Conservation (phyloP, 2,797 vertebrate species). For the Lacerta bilineata region DNA sequence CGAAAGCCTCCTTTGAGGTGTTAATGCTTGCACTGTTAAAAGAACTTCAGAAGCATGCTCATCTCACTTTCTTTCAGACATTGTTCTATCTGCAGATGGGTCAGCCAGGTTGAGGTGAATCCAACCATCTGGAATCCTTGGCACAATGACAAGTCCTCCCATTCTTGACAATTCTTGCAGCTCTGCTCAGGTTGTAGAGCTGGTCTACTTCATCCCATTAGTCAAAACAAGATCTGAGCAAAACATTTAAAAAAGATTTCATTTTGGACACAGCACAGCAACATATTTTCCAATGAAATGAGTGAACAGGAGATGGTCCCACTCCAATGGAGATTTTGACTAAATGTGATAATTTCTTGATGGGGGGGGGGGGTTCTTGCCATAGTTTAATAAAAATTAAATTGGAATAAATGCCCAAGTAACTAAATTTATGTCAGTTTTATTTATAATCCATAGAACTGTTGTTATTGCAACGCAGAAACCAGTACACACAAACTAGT, state of each 20-base stretch:
- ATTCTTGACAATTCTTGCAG: background rate
- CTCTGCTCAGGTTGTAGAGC: background rate
- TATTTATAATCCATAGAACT: too few relatives aligned
- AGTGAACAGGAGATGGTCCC: background rate
- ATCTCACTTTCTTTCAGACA: background rate
- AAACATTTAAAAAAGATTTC: background rate
- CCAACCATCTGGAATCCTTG: conserved; percentile 3
- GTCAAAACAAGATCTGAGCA: conserved; percentile 13
- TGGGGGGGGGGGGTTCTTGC: too few relatives aligned
- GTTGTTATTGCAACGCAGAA: too few relatives aligned
- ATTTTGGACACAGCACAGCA: background rate
- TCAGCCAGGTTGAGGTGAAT: conserved; percentile 2
- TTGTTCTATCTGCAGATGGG: background rate
- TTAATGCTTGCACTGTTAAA: background rate
- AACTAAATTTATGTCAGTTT: too few relatives aligned
- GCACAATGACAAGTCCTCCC: background rate
- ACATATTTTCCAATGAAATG: background rate
- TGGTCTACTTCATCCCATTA: background rate
- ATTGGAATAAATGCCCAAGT: too few relatives aligned
- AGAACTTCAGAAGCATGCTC: background rate
- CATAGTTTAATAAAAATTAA: too few relatives aligned
- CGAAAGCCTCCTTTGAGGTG: background rate
- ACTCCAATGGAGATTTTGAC: background rate
- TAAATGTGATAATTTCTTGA: background rate
- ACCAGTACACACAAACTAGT: background rate